A percentile compares a stretch with the other conserved stretches of the same genome.
Conservation (phyloP, 92 coral and sea anemone genomes). For the Desmophyllum pertusum region DNA sequence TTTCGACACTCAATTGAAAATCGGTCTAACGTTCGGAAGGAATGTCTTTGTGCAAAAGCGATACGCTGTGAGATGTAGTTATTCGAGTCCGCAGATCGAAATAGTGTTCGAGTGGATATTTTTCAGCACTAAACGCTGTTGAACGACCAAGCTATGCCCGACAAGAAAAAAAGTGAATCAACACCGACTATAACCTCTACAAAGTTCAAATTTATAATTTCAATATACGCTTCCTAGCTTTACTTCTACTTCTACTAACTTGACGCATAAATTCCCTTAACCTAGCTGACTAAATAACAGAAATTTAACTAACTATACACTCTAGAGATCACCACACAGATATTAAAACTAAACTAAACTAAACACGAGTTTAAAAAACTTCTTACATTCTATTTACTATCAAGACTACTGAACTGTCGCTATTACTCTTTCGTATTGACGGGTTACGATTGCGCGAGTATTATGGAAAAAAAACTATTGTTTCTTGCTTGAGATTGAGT, state of each 20-base stretch:
- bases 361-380: background rate
- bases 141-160: background rate
- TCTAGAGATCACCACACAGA: background rate
- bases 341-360: background rate
- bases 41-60: background rate
- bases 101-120: background rate
- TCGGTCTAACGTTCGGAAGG: background rate
- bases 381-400: background rate
- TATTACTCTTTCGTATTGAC: background rate
- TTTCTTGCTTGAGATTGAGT: background rate
- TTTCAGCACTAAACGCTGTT: background rate
- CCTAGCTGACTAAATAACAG: background rate
- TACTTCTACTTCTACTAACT: background rate
- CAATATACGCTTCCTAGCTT: background rate
- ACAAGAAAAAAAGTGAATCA: background rate
- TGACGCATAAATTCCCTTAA: background rate
- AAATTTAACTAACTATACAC: background rate
- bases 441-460: background rate
- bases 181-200: background rate
- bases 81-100: background rate
- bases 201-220: background rate
- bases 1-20: too few relatives aligned
- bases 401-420: background rate
- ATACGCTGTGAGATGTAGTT: background rate
- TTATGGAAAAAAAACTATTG: constrained; percentile 13